Base-by-base conservation (phyloP, 2,888 invertebrate species). In the Agrochola litura region DNA sequence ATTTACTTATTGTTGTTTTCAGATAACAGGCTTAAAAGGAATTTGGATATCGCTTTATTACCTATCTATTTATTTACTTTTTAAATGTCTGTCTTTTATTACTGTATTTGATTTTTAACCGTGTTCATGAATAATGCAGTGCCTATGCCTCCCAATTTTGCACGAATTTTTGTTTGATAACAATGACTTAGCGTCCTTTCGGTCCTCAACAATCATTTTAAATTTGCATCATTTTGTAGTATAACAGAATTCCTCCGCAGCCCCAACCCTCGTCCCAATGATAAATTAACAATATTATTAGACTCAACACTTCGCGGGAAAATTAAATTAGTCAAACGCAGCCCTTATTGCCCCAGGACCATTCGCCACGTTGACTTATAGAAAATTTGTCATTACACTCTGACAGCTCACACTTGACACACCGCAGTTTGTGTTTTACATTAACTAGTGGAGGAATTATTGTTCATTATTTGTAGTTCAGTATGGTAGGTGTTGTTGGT, bases 221-320 rank as follows among this genome's bases (percentile, higher is more conserved):
- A 78, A 54, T 63, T 49, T 69, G 79, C 73, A 70, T 77, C 82
- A 71, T 66, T 73, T 76, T 64, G 37, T 37, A 30, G 30, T 43
- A 12, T 71, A 77, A 73, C 49, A 69, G 68, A 76, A 81, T 83
- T 65, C 76, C 65, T 65, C 70, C 54, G n/a, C 63, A 72, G 49
- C 79, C 72, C 73, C 75, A 68, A 89, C 92, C 90, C 89, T 85
- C 86, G 81, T 56, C 90, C 89, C 91, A 93, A 92, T 95, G 95
- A 95, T 95, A 94, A 95, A 95, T 95, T 95, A 94, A 93, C 94
- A 91, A 92, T 94, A 92, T 89, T 95, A 95, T 94, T 95, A 91
- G 90, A 90, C 89, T 77, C 86, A 84, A 86, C 85, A 90, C 87
- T 88, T 87, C 83, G 86, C 89, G 86, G 90, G 89, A 74, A 92